Conservation (phyloP, 2,113 vertebrate species). For the Oryctolagus cuniculus region mOryCun1.1 NC_091432.1:90070001-90070500, state of each 20-base stretch:
- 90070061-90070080: not conserved
- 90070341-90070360: no score
- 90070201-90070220: no score
- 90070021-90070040: not conserved
- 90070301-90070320: no score
- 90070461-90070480: not conserved
- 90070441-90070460: not conserved
- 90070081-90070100: not conserved
- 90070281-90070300: no score
- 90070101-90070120: not conserved
- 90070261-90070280: no score
- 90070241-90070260: no score
- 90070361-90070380: no score
- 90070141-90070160: not conserved
- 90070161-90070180: no score
- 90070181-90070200: not conserved
- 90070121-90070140: not conserved
- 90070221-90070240: no score
- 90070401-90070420: not conserved
- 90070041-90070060: not conserved
- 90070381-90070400: not conserved
- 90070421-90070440: not conserved
- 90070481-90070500: not conserved
- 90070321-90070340: no score
- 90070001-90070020: not conserved